Evolutionary conservation across 2,797 vertebrate species (phyloP).

Genomic region (Cichlasoma orientale): DNA sequence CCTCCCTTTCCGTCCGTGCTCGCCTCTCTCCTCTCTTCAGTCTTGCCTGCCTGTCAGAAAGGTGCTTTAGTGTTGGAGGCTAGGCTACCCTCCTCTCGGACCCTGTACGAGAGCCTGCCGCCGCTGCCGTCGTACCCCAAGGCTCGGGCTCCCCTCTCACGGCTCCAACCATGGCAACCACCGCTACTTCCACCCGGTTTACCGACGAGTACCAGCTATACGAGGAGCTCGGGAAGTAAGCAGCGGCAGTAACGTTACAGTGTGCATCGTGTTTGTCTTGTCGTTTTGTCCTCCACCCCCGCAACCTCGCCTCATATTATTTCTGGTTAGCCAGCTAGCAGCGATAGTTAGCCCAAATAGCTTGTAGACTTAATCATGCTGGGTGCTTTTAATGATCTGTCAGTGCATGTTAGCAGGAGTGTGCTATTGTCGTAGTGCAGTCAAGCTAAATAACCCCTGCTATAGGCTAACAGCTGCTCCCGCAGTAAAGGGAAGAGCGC

Average conservation of each 20-base stretch:
- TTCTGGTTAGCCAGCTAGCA: slow-evolving; percentile 55
- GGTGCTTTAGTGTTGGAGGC: slow-evolving; percentile 75
- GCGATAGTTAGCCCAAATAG: slow-evolving; percentile 17
- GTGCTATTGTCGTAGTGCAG: slow-evolving; percentile 39
- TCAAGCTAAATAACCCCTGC: slow-evolving; percentile 34
- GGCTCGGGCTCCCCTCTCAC: slow-evolving; percentile 65
- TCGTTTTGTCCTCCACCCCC: slow-evolving; percentile 70
- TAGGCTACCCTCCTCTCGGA: slow-evolving; percentile 74
- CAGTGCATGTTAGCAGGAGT: not conserved
- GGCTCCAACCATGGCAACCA: slow-evolving; percentile 77
- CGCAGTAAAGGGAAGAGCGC: slow-evolving; percentile 34
- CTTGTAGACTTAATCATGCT: not conserved
- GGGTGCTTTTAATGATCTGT: not conserved
- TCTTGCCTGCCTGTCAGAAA: slow-evolving; percentile 74
- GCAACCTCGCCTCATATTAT: slow-evolving; percentile 67
- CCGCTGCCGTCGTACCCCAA: slow-evolving; percentile 63
- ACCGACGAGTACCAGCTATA: slow-evolving; percentile 98
- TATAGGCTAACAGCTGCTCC: slow-evolving; percentile 52
- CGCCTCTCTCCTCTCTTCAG: slow-evolving; percentile 73
- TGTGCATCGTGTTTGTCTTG: slow-evolving; percentile 71
- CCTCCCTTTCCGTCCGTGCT: slow-evolving; percentile 73
- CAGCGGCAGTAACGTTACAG: slow-evolving; percentile 47
- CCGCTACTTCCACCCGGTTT: slow-evolving; percentile 93
- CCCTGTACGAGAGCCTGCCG: slow-evolving; percentile 67
- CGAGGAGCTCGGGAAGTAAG: slow-evolving; percentile 99